Base-by-base conservation (phyloP, 2,113 vertebrate genomes). In the Protomyctophum bolini region DNA sequence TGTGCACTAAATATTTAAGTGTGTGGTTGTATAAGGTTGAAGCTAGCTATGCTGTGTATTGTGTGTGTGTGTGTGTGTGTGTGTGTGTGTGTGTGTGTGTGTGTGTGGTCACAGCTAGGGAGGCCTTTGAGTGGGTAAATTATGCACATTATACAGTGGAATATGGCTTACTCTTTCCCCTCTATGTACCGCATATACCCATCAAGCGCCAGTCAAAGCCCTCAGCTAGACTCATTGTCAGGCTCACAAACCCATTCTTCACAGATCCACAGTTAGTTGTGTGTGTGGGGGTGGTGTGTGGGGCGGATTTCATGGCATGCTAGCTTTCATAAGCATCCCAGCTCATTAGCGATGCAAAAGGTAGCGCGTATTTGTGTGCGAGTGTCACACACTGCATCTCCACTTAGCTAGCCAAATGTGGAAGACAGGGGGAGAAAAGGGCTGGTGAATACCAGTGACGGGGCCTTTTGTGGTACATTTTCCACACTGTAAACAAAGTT, bases 301-400 rank as follows among this genome's bases (percentile, higher is more conserved):
- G 48, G 51, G 55, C 68, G 74, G 60, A 72, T 63, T 62, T 60
- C 59, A 46, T 63, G 62, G 70, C 51, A 70, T 60, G 51, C 54
- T 55, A 21, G 33, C 66, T 75, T 75, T 78, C 48, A 69, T 57
- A 68, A 70, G 62, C 55, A 70, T 46, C 48, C 11, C 33, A 52
- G 51, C 48, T 79, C 61, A 83, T 87, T 87, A 72, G 65, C 61
- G 63, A 80, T 63, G 73, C 76, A 82, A 76, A 84, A 82, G 68
- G 46, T 21, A 41, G 46, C 63, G 51, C 52, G 15, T 55, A 15
- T 54, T 55, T 57, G 48, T 68, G 51, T 56, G 14, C 49, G 58
- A 58, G 48, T 50, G 70, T 45, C n/a, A 10, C 68, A 46, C 10
- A 55, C 41, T n/a, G 52, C 65, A 51, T 70, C n/a, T 69, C 61